phyloP scores from a whole-genome alignment of 2,113 vertebrate species.

The Cinclus cinclus region DNA sequence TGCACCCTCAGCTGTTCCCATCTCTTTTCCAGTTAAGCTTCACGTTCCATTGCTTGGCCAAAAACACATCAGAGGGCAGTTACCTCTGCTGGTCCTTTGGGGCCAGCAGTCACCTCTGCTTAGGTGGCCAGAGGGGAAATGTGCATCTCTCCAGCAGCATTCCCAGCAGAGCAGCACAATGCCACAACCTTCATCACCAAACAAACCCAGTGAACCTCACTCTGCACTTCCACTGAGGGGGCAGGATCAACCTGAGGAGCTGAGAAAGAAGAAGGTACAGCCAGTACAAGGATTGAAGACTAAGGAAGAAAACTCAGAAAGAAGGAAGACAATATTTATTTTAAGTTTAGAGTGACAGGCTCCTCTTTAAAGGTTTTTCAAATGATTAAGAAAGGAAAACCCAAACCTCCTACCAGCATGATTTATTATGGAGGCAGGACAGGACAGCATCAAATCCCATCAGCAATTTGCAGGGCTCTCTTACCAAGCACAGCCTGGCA shows the following conservation, averaged over 20 bases:
- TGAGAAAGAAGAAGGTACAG: background rate
- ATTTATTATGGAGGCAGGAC: background rate
- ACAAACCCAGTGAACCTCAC: background rate
- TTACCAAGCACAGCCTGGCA: background rate
- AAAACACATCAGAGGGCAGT: background rate
- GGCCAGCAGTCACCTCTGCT: background rate
- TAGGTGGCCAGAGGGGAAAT: background rate
- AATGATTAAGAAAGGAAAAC: background rate
- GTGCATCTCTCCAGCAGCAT: background rate
- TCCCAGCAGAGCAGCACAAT: accelerated
- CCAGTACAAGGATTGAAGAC: background rate
- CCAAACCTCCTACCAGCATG: background rate
- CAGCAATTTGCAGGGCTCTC: background rate
- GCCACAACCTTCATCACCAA: background rate
- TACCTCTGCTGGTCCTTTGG: background rate
- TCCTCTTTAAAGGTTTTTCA: background rate
- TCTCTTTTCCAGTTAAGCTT: background rate
- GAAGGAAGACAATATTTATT: background rate
- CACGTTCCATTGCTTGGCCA: background rate
- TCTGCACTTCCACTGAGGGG: background rate
- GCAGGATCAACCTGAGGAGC: background rate
- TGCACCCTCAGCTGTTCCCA: background rate
- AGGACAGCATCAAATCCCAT: background rate
- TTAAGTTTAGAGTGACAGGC: accelerated
- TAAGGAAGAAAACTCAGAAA: background rate